Evolutionary conservation across 2,888 invertebrate genomes (phyloP), one percentile per base, ranked within the genome.

Genomic region (Nomada ruficornis): DNA sequence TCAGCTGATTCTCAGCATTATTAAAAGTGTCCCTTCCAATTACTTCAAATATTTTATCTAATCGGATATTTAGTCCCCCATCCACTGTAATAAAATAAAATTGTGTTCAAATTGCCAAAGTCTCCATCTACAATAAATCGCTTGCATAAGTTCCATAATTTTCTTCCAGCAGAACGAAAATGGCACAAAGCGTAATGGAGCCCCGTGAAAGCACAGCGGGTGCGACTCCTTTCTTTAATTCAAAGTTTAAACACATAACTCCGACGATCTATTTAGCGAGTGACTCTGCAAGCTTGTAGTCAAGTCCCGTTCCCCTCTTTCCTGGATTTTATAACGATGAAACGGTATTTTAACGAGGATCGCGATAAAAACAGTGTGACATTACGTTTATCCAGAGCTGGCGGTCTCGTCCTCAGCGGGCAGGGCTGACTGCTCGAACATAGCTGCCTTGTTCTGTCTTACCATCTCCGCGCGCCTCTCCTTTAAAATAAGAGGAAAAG

Each of bases 401-500:
- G 96, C 96, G 91, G 96, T 95, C 90, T 95, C 94, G 84, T 94
- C 94, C 89, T 94, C 94, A 89, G 95, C 85, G 13, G 90, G 90
- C 87, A 91, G 84, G 81, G 82, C 86, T 80, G 85, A 89, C 74
- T 93, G 89, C 67, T 91, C 89, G 75, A 95, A 94, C 83, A 95
- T 95, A 84, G 96, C 96, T 91, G 96, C 96, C 95, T 98, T 98
- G 94, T 98, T 98, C 95, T 97, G 98, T 91, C 98, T 97, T 90
- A 98, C 98, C 91, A 97, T 94, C 94, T 98, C 98, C 69, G 98
- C 98, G 93, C 98, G 98, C 92, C 97, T 97, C 95, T 98, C 98
- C 98, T 98, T 95, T 70, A 93, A 93, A 88, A 88, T 88, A 90
- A 88, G 85, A 85, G 68, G 81, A 76, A 63, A 20, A 10, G 18